Base-by-base conservation (phyloP, 2,888 invertebrate genomes). In the Geophilus truncorum region DNA sequence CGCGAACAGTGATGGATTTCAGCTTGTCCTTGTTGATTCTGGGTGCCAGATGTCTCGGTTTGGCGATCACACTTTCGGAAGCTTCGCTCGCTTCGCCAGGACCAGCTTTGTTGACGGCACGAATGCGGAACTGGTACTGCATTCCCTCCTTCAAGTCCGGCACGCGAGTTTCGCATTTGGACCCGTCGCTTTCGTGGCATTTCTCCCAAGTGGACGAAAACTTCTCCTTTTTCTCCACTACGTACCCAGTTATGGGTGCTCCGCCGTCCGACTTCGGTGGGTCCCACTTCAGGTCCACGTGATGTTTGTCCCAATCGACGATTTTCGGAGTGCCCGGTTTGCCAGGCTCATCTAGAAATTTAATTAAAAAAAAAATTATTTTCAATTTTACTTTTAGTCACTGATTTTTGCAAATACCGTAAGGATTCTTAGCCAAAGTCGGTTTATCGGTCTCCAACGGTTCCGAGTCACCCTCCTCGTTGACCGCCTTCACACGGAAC, bases 401-500 rank as follows among this genome's bases (percentile, higher is more conserved):
- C n/a, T n/a, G n/a, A n/a, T n/a, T n/a, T n/a, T 90, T 89, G 86
- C n/a, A 84, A 97, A 30, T 87, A 91, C 91, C 98, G 88, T 92
- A 99, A 21, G 99, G 98, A 91, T 99, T 98, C 89, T 99, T 99
- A 80, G 99, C 98, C 12, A 97, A 87, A 81, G 94, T 94, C 0
- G 95, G 92, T 40, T 92, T 91, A 84, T 96, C 96, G 0, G 96
- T 94, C 84, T 95, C 95, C 76, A 99, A 88, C 7, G 98, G 97
- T 85, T 98, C 98, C 0, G 97, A 97, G 87, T 96, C 96, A 23
- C 99, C 99, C 87, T 98, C 96, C 25, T 94, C 91, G 86, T 98
- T 98, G 40, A 97, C 93, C 18, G 99, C 99, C 86, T 96, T 96
- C 0, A 99, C 98, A 81, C 99, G 91, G 92, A 99, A 99, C 89